Conservation (phyloP, 2,888 invertebrate species). For the Campoplex capitator region DNA sequence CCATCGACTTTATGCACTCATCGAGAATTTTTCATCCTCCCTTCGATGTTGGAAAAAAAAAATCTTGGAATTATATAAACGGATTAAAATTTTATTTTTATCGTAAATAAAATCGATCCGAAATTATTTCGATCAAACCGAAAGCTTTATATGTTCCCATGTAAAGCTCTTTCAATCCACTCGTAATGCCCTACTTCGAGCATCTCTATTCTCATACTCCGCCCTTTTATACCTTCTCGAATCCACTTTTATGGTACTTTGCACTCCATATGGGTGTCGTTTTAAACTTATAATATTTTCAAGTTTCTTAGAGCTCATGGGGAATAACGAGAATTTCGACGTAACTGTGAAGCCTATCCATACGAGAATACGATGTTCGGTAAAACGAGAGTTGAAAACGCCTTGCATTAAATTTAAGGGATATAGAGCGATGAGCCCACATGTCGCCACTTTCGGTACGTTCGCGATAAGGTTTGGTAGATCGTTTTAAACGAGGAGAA, state of each 20-base stretch:
- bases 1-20: slow-evolving; percentile 10
- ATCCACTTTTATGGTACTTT: not conserved
- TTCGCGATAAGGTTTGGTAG: not conserved
- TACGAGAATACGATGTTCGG: not conserved
- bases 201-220: not conserved
- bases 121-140: not conserved
- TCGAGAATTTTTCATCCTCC: slow-evolving; percentile 28
- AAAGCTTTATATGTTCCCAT: not conserved
- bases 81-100: not conserved
- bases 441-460: slow-evolving; percentile 13
- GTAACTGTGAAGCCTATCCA: slow-evolving; percentile 15
- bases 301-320: not conserved
- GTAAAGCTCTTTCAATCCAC: not conserved
- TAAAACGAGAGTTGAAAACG: not conserved
- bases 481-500: slow-evolving; percentile 15
- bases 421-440: slow-evolving; percentile 9
- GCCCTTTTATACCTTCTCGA: too few relatives aligned
- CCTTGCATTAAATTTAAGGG: not conserved
- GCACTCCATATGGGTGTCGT: not conserved
- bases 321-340: not conserved
- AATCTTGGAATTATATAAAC: not conserved
- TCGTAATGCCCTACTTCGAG: not conserved
- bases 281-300: not conserved
- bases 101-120: not conserved
- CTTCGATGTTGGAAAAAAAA: not conserved